Base-by-base conservation (phyloP, 2,888 invertebrate genomes). In the Cecidostiba fungosa region DNA sequence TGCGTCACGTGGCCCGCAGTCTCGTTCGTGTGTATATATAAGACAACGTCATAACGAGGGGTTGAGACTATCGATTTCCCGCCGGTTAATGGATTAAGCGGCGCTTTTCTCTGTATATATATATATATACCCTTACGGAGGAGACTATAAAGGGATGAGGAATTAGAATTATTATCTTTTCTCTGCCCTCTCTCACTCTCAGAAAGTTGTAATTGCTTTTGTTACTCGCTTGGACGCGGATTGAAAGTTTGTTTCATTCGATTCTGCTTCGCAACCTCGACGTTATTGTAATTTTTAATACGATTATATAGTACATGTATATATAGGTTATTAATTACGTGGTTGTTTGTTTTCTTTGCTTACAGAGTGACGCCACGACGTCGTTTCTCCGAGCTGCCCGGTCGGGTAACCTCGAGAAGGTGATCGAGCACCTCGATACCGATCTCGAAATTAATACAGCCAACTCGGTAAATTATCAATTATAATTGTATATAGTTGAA, bases 371-470 rank as follows among this genome's bases (percentile, higher is more conserved):
- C 94, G 98, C 98, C 90, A 98, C 98, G 94, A 99, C 99, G 92
- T 98, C 98, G 90, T 99, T 99, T 94, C 95, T 99, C 91, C 96
- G 99, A 91, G 99, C 99, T 90, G 99, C 99, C 88, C 96, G 99
- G 90, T 99, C 99, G 88, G 99, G 99, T 74, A 99, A 99, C 93
- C 95, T 99, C 90, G 98, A 98, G 91, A 98, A 98, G 94, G 98
- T 99, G 39, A 95, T 98, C 91, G 99, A 99, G 93, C 97, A 98
- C 90, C 95, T 99, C 89, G 98, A 98, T 94, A 97, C 97, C 87
- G 97, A 98, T 89, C 96, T 98, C 89, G 99, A 99, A 93, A 99
- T 99, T 93, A 99, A 99, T 94, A 98, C 99, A 89, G 97, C 98
- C 93, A 99, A 99, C 95, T 97, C 99, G 92, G 99, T 99, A 94